Percentiles rank a stretch among this genome's conserved stretches.
Evolutionary conservation across 2,888 invertebrate genomes (phyloP).

Genomic region (Lasioglossum leucozonium): DNA sequence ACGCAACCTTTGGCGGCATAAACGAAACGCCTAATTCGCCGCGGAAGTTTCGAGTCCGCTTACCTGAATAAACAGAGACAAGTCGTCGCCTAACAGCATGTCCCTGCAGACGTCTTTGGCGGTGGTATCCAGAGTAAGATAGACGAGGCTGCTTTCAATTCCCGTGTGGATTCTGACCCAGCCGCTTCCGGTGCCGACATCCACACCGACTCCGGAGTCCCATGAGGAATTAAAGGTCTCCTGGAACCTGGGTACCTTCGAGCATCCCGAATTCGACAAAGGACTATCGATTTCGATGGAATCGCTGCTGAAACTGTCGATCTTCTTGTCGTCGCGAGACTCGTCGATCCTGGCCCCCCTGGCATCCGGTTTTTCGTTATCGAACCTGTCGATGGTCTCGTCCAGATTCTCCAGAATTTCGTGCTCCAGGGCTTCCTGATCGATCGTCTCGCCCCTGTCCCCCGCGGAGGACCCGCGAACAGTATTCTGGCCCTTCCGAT

Average conservation of each 20-base stretch:
- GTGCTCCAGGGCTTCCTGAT: slow-evolving; percentile 62
- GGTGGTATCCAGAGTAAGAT: slow-evolving; percentile 86
- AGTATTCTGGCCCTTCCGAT: not conserved
- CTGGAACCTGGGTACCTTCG: slow-evolving; percentile 51
- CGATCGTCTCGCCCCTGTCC: slow-evolving; percentile 30
- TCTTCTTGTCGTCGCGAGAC: slow-evolving; percentile 48
- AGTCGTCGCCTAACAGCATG: slow-evolving; percentile 85
- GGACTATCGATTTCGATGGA: slow-evolving; percentile 76
- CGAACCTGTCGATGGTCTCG: slow-evolving; percentile 80
- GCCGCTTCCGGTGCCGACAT: slow-evolving; percentile 86
- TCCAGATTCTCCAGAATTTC: slow-evolving; percentile 79
- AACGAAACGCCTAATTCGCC: slow-evolving; percentile 64
- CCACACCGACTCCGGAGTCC: slow-evolving; percentile 85
- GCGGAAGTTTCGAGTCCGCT: slow-evolving; percentile 48
- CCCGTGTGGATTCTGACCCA: slow-evolving; percentile 89
- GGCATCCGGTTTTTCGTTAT: slow-evolving; percentile 65
- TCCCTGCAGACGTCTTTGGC: slow-evolving; percentile 85
- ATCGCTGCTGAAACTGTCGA: slow-evolving; percentile 77
- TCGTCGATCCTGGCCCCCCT: not conserved
- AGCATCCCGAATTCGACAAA: slow-evolving; percentile 50
- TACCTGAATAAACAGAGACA: slow-evolving; percentile 83
- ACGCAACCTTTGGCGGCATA: slow-evolving; percentile 33
- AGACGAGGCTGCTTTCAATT: slow-evolving; percentile 87
- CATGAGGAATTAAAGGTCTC: slow-evolving; percentile 81
- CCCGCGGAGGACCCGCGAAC: slow-evolving; percentile 10